These are phyloP conservation scores for Crenichthys baileyi DNA, from an alignment of 2,797 vertebrate genomes.

Conservation along the genomic window DNA sequence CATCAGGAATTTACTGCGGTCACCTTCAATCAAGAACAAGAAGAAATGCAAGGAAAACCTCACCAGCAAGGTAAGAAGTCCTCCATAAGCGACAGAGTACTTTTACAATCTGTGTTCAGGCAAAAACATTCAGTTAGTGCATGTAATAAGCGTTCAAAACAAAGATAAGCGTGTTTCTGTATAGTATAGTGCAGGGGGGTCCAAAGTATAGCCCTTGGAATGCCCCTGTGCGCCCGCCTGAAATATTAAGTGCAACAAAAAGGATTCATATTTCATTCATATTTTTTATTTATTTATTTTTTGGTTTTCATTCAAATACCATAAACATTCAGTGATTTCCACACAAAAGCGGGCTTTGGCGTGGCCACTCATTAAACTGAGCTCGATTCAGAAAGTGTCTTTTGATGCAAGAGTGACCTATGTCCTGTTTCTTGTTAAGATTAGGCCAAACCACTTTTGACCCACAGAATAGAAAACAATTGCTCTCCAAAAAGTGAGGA, in stretches of 20 bases:
- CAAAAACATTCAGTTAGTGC: background rate
- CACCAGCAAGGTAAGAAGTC: slow-evolving; percentile 57
- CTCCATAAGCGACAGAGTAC: too few species aligned
- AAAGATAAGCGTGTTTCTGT: background rate
- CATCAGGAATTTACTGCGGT: slow-evolving; percentile 74
- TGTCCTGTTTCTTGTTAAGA: background rate
- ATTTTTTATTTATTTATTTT: background rate
- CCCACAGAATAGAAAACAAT: background rate
- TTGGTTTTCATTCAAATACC: background rate
- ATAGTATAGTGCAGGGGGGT: background rate
- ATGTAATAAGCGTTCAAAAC: background rate
- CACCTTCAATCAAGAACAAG: slow-evolving; percentile 65
- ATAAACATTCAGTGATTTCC: background rate
- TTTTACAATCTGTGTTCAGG: too few species aligned
- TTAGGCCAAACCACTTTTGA: background rate
- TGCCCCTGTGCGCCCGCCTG: background rate
- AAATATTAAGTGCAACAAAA: background rate
- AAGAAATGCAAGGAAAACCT: slow-evolving; percentile 56
- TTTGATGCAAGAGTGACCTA: background rate
- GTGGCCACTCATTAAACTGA: background rate
- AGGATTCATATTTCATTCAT: background rate
- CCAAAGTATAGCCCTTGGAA: background rate
- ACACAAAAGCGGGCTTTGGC: background rate
- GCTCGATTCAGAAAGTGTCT: background rate
- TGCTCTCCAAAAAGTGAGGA: background rate